Conservation (phyloP, 2,113 vertebrate genomes). For the Mormoops blainvillei region DNA sequence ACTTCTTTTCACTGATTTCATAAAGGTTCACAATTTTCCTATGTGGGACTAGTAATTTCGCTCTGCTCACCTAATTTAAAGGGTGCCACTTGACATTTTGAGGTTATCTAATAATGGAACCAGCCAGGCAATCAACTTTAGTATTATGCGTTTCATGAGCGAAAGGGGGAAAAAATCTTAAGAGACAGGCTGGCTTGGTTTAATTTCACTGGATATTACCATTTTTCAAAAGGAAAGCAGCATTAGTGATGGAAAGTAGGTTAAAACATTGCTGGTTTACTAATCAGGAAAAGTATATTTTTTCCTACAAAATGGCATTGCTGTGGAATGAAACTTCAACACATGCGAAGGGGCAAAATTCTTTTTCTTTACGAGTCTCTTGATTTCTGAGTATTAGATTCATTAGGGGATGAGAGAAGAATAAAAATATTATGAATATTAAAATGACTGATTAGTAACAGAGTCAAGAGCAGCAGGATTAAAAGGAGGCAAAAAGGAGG, state of each 20-base stretch:
- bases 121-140: constrained; percentile 45
- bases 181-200: constrained; percentile 24
- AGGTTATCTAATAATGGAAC: constrained; percentile 66
- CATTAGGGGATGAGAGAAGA: constrained; percentile 39
- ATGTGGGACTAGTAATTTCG: constrained; percentile 37
- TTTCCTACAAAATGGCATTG: not conserved
- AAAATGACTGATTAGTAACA: constrained; percentile 36
- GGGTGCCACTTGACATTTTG: constrained; percentile 55
- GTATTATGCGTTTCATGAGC: constrained; percentile 44
- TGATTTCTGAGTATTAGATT: constrained; percentile 50
- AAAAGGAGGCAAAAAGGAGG: not conserved
- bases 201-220: constrained; percentile 59
- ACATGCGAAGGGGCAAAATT: not conserved
- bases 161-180: not conserved
- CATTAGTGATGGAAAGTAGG: constrained; percentile 40
- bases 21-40: constrained; percentile 40
- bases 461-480: constrained; percentile 41
- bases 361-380: constrained; percentile 37
- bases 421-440: constrained; percentile 34
- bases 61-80: constrained; percentile 58
- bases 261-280: constrained; percentile 53
- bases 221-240: constrained; percentile 54
- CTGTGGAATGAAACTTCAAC: constrained; percentile 23
- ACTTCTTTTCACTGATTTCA: constrained; percentile 60
- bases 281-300: constrained; percentile 26